Percentiles rank a stretch among this genome's conserved stretches.
phyloP scores from a whole-genome alignment of 2,797 vertebrate genomes.

The Varecia variegata region DNA sequence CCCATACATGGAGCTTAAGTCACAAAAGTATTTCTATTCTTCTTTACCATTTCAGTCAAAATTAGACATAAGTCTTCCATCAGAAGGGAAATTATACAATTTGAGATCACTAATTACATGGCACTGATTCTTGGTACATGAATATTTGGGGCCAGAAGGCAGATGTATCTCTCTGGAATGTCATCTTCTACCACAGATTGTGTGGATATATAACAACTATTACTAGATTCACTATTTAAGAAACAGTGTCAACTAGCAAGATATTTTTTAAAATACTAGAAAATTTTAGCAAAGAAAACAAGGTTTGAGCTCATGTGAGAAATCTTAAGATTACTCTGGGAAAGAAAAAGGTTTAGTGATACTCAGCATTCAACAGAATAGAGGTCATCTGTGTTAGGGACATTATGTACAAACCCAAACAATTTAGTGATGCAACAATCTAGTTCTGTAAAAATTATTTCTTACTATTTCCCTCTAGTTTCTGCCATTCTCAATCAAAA shows the following conservation, averaged over 20 bases:
- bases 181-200: not conserved
- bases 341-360: not conserved
- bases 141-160: not conserved
- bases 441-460: slow-evolving; percentile 24
- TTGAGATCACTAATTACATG: not conserved
- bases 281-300: not conserved
- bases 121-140: not conserved
- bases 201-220: not conserved
- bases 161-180: not conserved
- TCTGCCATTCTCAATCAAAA: slow-evolving; percentile 29
- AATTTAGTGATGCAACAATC: not conserved
- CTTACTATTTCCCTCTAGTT: slow-evolving; percentile 3
- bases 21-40: not conserved
- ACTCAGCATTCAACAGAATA: not conserved
- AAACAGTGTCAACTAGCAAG: not conserved
- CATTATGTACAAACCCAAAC: not conserved
- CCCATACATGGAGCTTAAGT: not conserved
- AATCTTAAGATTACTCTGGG: not conserved
- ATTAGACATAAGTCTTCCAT: not conserved
- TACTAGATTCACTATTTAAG: not conserved
- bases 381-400: not conserved
- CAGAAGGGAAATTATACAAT: not conserved
- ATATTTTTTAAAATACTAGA: not conserved
- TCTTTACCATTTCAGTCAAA: not conserved
- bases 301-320: slow-evolving; percentile 1